Evolutionary conservation across 2,113 vertebrate species (phyloP).

Genomic region (Gavia stellata): DNA sequence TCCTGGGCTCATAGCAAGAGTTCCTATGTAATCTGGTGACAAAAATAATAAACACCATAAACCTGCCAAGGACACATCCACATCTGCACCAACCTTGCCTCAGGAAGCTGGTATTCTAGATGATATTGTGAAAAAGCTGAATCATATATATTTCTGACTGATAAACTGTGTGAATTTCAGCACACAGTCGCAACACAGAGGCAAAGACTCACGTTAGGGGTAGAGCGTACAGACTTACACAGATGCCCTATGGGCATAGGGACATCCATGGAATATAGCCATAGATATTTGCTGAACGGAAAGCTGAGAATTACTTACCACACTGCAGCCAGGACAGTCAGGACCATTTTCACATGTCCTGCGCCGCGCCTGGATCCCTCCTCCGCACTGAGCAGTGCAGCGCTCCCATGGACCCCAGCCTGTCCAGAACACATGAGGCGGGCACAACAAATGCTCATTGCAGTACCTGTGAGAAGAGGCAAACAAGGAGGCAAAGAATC

Average conservation of each 20-base stretch:
- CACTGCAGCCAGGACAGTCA: conserved; percentile 88
- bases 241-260: background rate
- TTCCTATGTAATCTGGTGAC: background rate
- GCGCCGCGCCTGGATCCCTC: conserved; percentile 90
- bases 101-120: background rate
- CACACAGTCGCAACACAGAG: background rate
- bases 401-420: conserved; percentile 96
- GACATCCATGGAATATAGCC: background rate
- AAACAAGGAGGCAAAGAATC: conserved; percentile 5
- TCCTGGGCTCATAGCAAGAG: background rate
- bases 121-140: background rate
- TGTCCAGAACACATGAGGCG: conserved; percentile 93
- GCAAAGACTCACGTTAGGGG: background rate
- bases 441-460: conserved; percentile 93
- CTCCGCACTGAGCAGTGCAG: conserved; percentile 91
- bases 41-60: background rate
- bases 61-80: background rate
- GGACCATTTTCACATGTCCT: conserved; percentile 93
- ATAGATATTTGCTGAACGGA: background rate
- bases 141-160: background rate
- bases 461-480: conserved; percentile 82
- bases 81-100: background rate
- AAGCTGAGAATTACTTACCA: conserved; percentile 71
- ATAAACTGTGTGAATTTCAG: background rate
- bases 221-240: background rate